Evolutionary conservation across 2,113 vertebrate species (phyloP).

Genomic region (Oryzias melastigma): DNA sequence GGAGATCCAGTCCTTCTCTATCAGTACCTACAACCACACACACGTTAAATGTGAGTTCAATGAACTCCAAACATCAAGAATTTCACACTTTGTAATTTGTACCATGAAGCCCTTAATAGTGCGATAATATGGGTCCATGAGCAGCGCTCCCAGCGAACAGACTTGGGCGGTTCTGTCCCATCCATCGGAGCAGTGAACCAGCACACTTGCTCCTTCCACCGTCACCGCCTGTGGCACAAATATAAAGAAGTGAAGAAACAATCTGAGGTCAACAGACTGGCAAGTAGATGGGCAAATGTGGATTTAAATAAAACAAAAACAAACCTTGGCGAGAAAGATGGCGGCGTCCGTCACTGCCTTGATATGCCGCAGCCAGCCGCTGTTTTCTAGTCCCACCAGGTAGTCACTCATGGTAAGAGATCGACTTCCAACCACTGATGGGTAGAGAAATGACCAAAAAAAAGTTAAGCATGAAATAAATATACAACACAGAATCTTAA

Average conservation of each 20-base stretch:
- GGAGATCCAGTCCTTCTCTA: constrained; percentile 99
- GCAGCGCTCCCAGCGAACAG: constrained; percentile 88
- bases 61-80: neutral
- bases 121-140: constrained; percentile 94
- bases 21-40: constrained; percentile 83
- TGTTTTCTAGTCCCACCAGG: constrained; percentile 88
- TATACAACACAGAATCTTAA: neutral
- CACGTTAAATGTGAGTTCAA: neutral
- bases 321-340: constrained; percentile 88
- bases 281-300: neutral
- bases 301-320: neutral
- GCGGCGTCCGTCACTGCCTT: constrained; percentile 93
- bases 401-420: constrained; percentile 89
- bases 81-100: neutral
- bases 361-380: constrained; percentile 94
- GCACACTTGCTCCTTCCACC: constrained; percentile 87
- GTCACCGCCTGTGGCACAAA: constrained; percentile 82
- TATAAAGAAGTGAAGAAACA: neutral
- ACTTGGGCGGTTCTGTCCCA: constrained; percentile 98
- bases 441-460: constrained; percentile 1
- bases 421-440: constrained; percentile 84
- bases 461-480: neutral
- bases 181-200: constrained; percentile 97
- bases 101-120: constrained; percentile 98
- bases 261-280: too few relatives aligned